phyloP scores from a whole-genome alignment of 2,113 vertebrate genomes.

The Dolichallabes microphthalmus region DNA sequence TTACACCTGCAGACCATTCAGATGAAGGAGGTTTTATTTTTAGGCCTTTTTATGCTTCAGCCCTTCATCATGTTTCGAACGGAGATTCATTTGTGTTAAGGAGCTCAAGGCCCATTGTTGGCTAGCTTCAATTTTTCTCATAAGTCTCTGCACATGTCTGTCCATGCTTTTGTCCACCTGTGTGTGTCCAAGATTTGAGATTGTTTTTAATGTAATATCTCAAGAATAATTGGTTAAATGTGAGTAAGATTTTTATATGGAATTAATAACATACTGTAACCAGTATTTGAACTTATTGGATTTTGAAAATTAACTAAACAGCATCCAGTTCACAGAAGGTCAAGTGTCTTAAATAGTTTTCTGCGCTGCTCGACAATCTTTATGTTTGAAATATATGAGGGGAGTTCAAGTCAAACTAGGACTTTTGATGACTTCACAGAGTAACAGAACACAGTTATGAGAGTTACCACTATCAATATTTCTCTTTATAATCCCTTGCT shows the following conservation, averaged over 20 bases:
- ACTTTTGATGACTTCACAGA: too few relatives aligned
- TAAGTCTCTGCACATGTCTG: not conserved
- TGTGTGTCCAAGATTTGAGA: not conserved
- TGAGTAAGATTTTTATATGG: not conserved
- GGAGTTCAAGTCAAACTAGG: too few relatives aligned
- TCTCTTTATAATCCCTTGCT: too few relatives aligned
- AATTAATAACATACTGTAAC: not conserved
- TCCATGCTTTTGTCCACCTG: not conserved
- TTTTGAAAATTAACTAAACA: not conserved
- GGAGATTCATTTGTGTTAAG: not conserved
- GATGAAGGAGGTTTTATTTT: conserved; percentile 3
- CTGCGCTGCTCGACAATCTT: not conserved
- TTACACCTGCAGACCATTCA: not conserved
- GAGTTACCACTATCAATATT: too few relatives aligned
- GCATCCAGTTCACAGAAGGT: not conserved
- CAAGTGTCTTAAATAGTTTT: not conserved
- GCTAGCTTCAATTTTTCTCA: not conserved
- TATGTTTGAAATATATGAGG: not conserved
- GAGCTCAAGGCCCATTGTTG: not conserved
- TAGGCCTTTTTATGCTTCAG: not conserved
- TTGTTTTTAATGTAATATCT: not conserved
- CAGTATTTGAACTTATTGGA: not conserved
- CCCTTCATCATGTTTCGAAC: not conserved
- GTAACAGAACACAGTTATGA: too few relatives aligned
- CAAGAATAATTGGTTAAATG: not conserved